Base-by-base conservation (phyloP, 2,113 vertebrate genomes). In the Perognathus longimembris region DNA sequence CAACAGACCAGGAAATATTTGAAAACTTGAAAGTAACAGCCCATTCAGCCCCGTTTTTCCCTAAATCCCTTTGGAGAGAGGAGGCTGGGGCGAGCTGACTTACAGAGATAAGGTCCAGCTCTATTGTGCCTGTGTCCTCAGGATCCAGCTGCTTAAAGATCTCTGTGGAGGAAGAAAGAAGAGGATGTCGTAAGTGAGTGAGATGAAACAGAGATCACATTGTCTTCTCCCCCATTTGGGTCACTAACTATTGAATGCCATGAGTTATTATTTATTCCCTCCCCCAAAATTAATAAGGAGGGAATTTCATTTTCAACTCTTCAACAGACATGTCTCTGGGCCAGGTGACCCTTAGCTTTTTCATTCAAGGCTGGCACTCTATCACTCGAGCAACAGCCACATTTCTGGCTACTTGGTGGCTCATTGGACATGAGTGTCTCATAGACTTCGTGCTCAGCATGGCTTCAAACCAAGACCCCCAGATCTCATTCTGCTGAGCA, bases 141-240 rank as follows among this genome's bases (percentile, higher is more conserved):
- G 97, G 89, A 12, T 98, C 98, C 96, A 98, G 89, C 96, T 98
- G 97, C 94, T 97, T 98, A 93, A 98, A 98, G 93, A 98, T 97
- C 95, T 97, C 98, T 98, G 97, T 79, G 89, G 70, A 96, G 83
- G 90, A 38, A 89, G 36, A 38, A 24, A 87, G 70, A 30, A 73
- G 64, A 22, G 88, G 69, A 5, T 0, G 57, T 93, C 6, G 7
- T 22, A 4, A 57, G 40, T 18, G 89, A 92, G 34, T 11, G 28
- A 32, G 32, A 28, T 0, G 18, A 67, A 20, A 22, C 32, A n/a
- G 7, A 42, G 30, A 10, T 4, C 0, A 0, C 20, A 0, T 9
- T 1, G 1, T 0, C 57, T 3, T 5, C 3, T 4, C 8, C 28
- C 30, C 69, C 5, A 0, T 0, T 0, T 20, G 7, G 70, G 50